These are phyloP conservation scores for Kuschelorhynchus macadamiae DNA, from an alignment of 2,888 invertebrate species.

Conservation along the genomic window DNA sequence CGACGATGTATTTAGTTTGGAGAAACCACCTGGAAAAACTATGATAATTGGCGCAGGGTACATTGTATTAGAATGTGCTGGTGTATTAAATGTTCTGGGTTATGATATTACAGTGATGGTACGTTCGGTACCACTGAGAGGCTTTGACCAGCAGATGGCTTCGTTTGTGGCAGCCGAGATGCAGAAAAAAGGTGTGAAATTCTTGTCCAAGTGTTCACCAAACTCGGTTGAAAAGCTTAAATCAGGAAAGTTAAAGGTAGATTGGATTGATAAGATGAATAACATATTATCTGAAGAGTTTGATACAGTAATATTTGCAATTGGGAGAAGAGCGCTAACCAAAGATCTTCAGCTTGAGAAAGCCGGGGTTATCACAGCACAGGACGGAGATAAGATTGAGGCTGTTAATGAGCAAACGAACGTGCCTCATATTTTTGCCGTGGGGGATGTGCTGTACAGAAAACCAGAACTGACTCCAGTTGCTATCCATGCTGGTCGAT, in stretches of 20 bases:
- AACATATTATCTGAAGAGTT: conserved; percentile 73
- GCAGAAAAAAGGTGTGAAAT: conserved; percentile 83
- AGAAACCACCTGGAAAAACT: conserved; percentile 88
- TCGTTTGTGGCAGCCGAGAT: conserved; percentile 83
- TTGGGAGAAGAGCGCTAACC: conserved; percentile 85
- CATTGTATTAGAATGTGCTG: conserved; percentile 95
- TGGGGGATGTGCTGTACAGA: conserved; percentile 88
- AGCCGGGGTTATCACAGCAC: conserved; percentile 77
- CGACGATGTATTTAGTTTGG: conserved; percentile 93
- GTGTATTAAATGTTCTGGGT: conserved; percentile 90
- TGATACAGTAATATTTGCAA: conserved; percentile 89
- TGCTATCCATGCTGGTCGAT: conserved; percentile 91
- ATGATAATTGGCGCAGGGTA: conserved; percentile 92
- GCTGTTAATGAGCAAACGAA: conserved; percentile 87
- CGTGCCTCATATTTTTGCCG: conserved; percentile 89
- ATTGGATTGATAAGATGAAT: conserved; percentile 73
- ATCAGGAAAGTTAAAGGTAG: conserved; percentile 78
- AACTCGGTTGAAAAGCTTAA: conserved; percentile 78
- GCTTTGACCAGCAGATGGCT: conserved; percentile 97
- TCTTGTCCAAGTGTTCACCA: conserved; percentile 80
- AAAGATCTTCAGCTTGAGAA: conserved; percentile 79
- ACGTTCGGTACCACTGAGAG: conserved; percentile 87
- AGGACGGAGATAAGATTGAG: conserved; percentile 79
- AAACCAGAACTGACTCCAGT: conserved; percentile 95
- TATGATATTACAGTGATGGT: conserved; percentile 90